Percentiles rank a stretch among this genome's conserved stretches.
Evolutionary conservation across 2,113 vertebrate species (phyloP).

Genomic region (Sula dactylatra): DNA sequence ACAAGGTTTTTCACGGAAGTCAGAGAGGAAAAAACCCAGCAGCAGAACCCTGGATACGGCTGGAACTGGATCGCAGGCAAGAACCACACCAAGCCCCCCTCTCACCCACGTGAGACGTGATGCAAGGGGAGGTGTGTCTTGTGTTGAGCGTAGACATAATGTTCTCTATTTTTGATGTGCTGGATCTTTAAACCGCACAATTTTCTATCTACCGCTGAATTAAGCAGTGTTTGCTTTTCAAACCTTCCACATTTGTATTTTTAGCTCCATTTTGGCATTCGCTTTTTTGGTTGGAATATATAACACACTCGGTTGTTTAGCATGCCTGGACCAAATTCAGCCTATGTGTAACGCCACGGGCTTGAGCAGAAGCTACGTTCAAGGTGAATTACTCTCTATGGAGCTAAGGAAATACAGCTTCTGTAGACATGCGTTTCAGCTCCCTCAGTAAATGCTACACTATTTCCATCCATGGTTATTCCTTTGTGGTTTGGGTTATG

Average conservation of each 20-base stretch:
- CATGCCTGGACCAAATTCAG: constrained; percentile 34
- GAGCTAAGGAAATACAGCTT: constrained; percentile 51
- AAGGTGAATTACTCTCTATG: constrained; percentile 51
- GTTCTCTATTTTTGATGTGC: neutral
- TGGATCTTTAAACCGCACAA: neutral
- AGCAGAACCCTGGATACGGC: neutral
- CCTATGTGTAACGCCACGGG: constrained; percentile 15
- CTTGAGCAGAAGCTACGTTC: constrained; percentile 30
- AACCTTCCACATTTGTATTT: constrained; percentile 62
- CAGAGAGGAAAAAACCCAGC: neutral
- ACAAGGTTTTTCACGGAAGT: neutral
- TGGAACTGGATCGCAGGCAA: neutral
- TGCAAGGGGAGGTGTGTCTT: neutral
- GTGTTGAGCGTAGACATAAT: fast-evolving
- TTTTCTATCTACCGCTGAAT: neutral
- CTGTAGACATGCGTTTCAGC: constrained; percentile 28
- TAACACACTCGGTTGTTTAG: constrained; percentile 51
- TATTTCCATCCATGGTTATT: constrained; percentile 54
- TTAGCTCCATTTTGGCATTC: constrained; percentile 60
- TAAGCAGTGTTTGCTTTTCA: constrained; percentile 54
- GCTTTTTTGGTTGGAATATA: constrained; percentile 46
- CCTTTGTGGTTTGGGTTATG: constrained; percentile 65
- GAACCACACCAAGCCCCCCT: neutral
- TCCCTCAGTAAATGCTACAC: constrained; percentile 48
- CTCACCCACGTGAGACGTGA: neutral